A percentile compares a stretch with the other conserved stretches of the same genome.
These are phyloP conservation scores for Ophioninae sp. DNA, from an alignment of 2,888 invertebrate genomes.

Conservation along the genomic window DNA sequence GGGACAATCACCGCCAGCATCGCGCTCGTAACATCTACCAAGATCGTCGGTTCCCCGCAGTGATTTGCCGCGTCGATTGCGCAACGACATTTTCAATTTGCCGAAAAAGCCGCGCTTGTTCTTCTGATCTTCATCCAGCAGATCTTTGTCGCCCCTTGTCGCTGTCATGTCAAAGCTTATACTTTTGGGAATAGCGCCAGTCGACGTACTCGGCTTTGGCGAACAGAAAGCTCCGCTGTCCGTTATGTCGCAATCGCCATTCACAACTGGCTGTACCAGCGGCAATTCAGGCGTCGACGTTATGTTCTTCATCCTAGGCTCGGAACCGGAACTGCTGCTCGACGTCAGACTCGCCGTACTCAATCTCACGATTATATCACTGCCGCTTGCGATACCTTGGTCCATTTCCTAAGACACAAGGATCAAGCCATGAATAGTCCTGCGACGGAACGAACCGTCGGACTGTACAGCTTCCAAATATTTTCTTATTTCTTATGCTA, in stretches of 20 bases:
- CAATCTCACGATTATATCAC: slow-evolving; percentile 80
- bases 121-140: slow-evolving; percentile 83
- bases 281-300: slow-evolving; percentile 69
- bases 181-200: slow-evolving; percentile 94
- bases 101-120: slow-evolving; percentile 87
- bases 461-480: neutral
- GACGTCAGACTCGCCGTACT: slow-evolving; percentile 84
- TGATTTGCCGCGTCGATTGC: slow-evolving; percentile 84
- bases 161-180: slow-evolving; percentile 96
- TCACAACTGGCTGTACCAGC: slow-evolving; percentile 66
- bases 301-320: slow-evolving; percentile 74
- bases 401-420: slow-evolving; percentile 61
- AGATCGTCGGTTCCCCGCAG: slow-evolving; percentile 80
- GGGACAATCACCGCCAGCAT: slow-evolving; percentile 70
- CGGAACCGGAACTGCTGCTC: slow-evolving; percentile 82
- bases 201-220: slow-evolving; percentile 83
- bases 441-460: neutral
- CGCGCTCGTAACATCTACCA: slow-evolving; percentile 76
- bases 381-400: slow-evolving; percentile 64
- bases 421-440: neutral
- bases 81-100: slow-evolving; percentile 87
- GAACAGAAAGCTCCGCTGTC: slow-evolving; percentile 69
- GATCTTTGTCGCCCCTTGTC: slow-evolving; percentile 88
- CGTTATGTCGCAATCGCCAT: slow-evolving; percentile 70
- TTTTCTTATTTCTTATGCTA: neutral